phyloP scores from a whole-genome alignment of 2,797 vertebrate genomes.

The Sebastes aleutianus region DNA sequence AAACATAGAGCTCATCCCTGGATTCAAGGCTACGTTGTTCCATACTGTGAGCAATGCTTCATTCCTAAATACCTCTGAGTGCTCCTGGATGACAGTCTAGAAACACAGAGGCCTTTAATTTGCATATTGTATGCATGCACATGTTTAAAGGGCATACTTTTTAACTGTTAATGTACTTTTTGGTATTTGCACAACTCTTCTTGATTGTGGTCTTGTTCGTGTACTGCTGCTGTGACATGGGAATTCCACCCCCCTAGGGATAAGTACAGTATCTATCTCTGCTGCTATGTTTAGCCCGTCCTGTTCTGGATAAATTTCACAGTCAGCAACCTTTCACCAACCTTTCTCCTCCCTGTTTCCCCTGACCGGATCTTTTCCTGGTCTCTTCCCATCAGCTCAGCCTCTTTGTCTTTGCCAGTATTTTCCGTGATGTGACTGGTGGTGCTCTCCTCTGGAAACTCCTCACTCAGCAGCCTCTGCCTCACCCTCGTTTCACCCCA shows the following conservation, averaged over 20 bases:
- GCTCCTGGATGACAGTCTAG: not conserved
- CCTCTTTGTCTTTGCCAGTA: slow-evolving; percentile 40
- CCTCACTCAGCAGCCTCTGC: slow-evolving; percentile 51
- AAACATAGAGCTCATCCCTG: not conserved
- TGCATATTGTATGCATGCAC: not conserved
- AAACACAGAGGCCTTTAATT: not conserved
- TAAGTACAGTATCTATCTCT: not conserved
- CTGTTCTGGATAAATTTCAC: slow-evolving; percentile 20
- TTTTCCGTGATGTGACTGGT: slow-evolving; percentile 40
- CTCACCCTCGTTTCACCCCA: slow-evolving; percentile 34
- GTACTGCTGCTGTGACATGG: not conserved
- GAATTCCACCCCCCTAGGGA: not conserved
- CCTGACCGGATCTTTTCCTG: slow-evolving; percentile 20
- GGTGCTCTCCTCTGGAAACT: slow-evolving; percentile 53
- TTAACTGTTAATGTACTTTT: not conserved
- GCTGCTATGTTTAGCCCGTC: slow-evolving; percentile 10
- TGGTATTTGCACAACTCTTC: not conserved
- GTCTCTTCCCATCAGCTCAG: slow-evolving; percentile 40
- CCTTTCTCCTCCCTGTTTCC: slow-evolving; percentile 27
- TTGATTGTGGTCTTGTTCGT: not conserved
- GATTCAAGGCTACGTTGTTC: not conserved
- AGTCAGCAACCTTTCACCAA: slow-evolving; percentile 42
- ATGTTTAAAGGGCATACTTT: not conserved
- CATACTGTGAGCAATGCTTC: not conserved
- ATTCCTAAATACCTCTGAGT: not conserved